Evolutionary conservation across 2,797 vertebrate species (phyloP).

Genomic region (Microtus agrestis): DNA sequence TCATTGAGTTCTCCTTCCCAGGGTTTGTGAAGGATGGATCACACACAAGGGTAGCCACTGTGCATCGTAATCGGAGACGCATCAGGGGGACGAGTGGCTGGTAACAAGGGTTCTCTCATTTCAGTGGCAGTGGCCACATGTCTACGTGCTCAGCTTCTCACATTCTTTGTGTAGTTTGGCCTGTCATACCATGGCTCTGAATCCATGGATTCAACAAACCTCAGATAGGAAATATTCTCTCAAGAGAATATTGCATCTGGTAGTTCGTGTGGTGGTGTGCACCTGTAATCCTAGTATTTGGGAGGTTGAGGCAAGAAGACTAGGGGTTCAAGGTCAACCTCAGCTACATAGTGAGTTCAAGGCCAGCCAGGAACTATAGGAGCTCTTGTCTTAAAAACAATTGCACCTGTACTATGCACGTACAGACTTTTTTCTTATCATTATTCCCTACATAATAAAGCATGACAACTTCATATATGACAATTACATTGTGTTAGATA

Average conservation of each 20-base stretch:
- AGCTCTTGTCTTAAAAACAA: background rate
- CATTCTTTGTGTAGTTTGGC: background rate
- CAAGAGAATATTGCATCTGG: background rate
- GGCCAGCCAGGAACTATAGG: background rate
- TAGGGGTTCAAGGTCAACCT: background rate
- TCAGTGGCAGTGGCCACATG: background rate
- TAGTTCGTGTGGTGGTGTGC: background rate
- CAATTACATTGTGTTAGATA: background rate
- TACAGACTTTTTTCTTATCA: background rate
- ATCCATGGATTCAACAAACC: background rate
- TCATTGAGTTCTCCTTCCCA: background rate
- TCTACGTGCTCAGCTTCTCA: background rate
- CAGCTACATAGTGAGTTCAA: background rate
- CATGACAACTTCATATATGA: background rate
- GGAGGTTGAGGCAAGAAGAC: background rate
- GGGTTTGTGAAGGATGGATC: background rate
- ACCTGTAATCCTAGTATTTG: background rate
- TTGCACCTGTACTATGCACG: background rate
- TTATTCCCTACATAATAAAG: background rate
- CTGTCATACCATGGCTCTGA: background rate
- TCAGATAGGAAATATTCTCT: background rate
- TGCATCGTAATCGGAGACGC: background rate
- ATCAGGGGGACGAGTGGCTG: background rate
- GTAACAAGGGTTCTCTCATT: background rate
- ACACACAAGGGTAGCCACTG: background rate